These are phyloP conservation scores for Ploceus nigricollis DNA, from an alignment of 2,113 vertebrate species.

Conservation along the genomic window DNA sequence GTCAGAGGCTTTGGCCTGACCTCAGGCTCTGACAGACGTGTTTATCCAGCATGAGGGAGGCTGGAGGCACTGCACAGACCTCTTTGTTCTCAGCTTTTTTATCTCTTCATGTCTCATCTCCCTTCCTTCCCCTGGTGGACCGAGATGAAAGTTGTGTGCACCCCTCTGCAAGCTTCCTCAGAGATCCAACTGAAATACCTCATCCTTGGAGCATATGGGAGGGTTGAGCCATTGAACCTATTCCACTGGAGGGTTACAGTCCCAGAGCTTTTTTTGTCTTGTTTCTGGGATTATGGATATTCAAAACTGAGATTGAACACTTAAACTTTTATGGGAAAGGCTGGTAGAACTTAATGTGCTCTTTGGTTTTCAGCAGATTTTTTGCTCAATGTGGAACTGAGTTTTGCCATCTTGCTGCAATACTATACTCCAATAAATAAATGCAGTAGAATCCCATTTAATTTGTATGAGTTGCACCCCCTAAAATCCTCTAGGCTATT, in stretches of 20 bases:
- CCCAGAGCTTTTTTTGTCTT: not conserved
- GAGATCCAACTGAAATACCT: not conserved
- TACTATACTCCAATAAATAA: not conserved
- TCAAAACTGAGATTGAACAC: not conserved
- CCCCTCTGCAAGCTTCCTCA: not conserved
- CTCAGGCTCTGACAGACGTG: not conserved
- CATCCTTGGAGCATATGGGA: not conserved
- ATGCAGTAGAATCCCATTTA: not conserved
- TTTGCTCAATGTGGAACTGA: not conserved
- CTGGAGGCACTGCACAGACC: not conserved
- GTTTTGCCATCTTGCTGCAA: not conserved
- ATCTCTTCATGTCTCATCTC: not conserved
- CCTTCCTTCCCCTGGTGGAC: not conserved
- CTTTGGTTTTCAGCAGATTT: not conserved
- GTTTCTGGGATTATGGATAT: not conserved
- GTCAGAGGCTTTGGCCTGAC: not conserved
- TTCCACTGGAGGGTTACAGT: not conserved
- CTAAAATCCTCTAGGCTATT: conserved; percentile 23
- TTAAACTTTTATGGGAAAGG: not conserved
- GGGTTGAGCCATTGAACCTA: not conserved
- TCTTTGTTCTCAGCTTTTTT: conserved; percentile 31
- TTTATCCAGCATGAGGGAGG: not conserved
- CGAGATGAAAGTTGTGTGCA: not conserved
- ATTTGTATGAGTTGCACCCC: not conserved
- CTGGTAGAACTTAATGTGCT: not conserved